A percentile compares a stretch with the other conserved stretches of the same genome.
phyloP scores from a whole-genome alignment of 2,888 invertebrate species.

The Mimas tiliae region DNA sequence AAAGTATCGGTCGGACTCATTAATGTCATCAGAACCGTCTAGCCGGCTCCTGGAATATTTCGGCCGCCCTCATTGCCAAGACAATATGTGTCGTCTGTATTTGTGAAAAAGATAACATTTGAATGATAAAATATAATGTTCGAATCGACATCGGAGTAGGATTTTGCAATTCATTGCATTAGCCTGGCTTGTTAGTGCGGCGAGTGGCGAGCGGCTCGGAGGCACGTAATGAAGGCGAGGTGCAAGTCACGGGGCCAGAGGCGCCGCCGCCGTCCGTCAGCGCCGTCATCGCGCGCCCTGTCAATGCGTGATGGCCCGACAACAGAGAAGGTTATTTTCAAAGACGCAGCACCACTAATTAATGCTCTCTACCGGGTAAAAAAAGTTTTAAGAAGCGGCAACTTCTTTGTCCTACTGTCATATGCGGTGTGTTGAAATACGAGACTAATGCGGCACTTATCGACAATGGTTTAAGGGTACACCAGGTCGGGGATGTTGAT shows the following conservation, averaged over 20 bases:
- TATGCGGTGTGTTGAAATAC: constrained; percentile 53
- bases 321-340: constrained; percentile 79
- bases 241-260: constrained; percentile 78
- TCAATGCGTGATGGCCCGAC: constrained; percentile 77
- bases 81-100: constrained; percentile 48
- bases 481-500: neutral
- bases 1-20: constrained; percentile 71
- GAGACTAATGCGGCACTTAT: constrained; percentile 31
- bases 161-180: constrained; percentile 84
- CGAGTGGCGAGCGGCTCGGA: constrained; percentile 54
- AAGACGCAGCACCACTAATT: constrained; percentile 80
- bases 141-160: constrained; percentile 47
- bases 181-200: constrained; percentile 81
- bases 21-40: constrained; percentile 77
- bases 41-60: constrained; percentile 71
- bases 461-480: constrained; percentile 1
- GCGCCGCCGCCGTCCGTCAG: constrained; percentile 70
- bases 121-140: constrained; percentile 37
- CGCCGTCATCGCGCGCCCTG: constrained; percentile 73
- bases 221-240: constrained; percentile 75
- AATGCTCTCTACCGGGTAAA: constrained; percentile 68
- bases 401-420: constrained; percentile 73
- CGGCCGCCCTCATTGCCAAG: constrained; percentile 34
- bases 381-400: constrained; percentile 70
- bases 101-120: constrained; percentile 48